Evolutionary conservation across 30 jellyfish, hydroid and myxozoan species (phyloP), one percentile per base, ranked within the genome.

Genomic region (Turritopsis dohrnii): DNA sequence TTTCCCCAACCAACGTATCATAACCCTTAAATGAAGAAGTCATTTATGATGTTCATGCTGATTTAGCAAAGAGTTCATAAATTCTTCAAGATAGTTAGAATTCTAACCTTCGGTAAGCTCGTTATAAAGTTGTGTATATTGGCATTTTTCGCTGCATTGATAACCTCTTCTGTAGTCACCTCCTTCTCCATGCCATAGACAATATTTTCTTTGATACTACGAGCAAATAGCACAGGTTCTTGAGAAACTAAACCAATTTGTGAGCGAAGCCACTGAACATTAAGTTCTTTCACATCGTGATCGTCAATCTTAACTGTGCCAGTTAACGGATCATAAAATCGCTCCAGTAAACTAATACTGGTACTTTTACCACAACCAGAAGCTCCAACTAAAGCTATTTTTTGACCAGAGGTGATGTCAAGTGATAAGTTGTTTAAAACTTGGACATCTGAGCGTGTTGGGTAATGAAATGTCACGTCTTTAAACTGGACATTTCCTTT

Each of bases 361-460:
- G 98, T 93, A 65, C 98, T 93, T 79, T 93, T 93, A 18, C 98
- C 98, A 65, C 98, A 93, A 3, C 98, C 98, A 81, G 96, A 88
- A 27, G 96, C 83, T 28, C 98, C 98, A 72, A 93, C 98, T 65
- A 93, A 85, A 23, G 98, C 98, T 81, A 93, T 72, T 4, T 95
- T 93, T 72, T 93, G 93, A 3, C 98, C 98, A 18, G 96, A 91
- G 7, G 66, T 84, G 16, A 93, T 79, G 7, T n/a, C 75, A 52
- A 93, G 81, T 1, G 85, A 66, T 30, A 93, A 69, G 69, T 72
- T 84, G 19, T 81, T 85, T 31, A 93, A 83, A 5, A 93, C 98
- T 41, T 83, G 82, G 76, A 93, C 98, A 75, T 88, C 96, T 3
- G 95, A 95, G 17, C 98, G 72, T 18, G 93, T 93, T 13, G 98